These are phyloP conservation scores for Erpornis zantholeuca DNA, from an alignment of 2,113 vertebrate genomes.

Conservation along the genomic window DNA sequence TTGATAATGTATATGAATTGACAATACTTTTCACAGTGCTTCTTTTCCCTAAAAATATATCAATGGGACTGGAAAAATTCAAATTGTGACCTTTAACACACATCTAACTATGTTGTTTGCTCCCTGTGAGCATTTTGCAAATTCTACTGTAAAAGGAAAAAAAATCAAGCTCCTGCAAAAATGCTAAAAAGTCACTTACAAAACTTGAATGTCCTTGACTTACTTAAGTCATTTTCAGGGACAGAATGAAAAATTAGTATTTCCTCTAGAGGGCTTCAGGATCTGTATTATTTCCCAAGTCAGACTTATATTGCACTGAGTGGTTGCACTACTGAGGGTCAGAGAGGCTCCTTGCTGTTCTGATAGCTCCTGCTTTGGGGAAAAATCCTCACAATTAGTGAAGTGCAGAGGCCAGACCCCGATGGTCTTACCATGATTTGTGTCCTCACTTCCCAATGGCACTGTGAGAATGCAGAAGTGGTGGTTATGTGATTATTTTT, in stretches of 20 bases:
- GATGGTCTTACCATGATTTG: background rate
- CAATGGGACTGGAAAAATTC: background rate
- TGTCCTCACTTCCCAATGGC: background rate
- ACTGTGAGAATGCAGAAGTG: background rate
- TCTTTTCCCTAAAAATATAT: background rate
- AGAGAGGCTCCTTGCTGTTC: background rate
- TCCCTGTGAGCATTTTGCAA: background rate
- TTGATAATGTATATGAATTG: background rate
- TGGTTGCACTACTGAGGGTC: background rate
- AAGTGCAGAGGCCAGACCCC: background rate
- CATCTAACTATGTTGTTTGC: background rate
- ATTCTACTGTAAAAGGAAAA: background rate
- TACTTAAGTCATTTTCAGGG: background rate
- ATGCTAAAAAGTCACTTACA: background rate
- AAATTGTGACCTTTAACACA: background rate
- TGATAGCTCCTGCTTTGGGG: background rate
- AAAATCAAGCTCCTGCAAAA: background rate
- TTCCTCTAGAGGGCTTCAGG: conserved; percentile 57
- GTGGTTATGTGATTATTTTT: background rate
- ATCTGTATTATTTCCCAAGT: background rate
- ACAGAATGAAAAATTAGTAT: conserved; percentile 15
- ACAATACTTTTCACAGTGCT: background rate
- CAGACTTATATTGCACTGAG: background rate
- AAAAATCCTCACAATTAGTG: background rate
- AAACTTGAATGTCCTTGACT: background rate